Base-by-base conservation (phyloP, 2,888 invertebrate species). In the Zootermopsis nevadensis region DNA sequence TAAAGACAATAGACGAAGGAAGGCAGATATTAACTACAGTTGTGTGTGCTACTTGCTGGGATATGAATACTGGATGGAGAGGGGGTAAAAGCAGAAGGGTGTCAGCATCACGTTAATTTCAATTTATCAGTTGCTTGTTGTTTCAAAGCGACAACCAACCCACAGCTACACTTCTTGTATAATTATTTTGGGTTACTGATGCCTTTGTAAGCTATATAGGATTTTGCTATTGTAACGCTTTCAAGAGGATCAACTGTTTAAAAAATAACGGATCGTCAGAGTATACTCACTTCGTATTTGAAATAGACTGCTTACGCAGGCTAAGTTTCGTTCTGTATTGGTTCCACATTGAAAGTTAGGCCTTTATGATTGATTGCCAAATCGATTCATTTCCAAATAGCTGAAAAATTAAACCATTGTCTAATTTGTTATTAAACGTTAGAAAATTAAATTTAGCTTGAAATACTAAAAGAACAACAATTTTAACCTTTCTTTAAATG, bases 1-100 rank as follows among this genome's bases (percentile, higher is more conserved):
- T 77, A 79, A 79, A 79, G 79, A 79, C 79, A 79, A 79, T 79
- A 35, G 79, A 79, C 33, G 79, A 60, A 60, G 79, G 79, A 79
- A 79, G 79, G 79, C 79, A 79, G 79, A 79, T 79, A 79, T 79
- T 79, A 79, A 79, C 79, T 79, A 79, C 79, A 79, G 79, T 79
- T 79, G 60, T 79, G 66, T 77, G 33, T 77, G 69, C 69, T 69
- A 33, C 69, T 77, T 30, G 30, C 77, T 77, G 77, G 77, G 77
- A 77, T 77, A 77, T 79, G 79, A 79, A 79, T 76, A 76, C 76
- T 76, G 76, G 19, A 76, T 79, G 35, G 33, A 24, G 79, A 38
- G 79, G 31, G 33, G 66, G 66, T 60, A 55, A 66, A 79, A 66
- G 79, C 60, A 79, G 79, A 66, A 77, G 79, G 79, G 79, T 79